Percentiles rank a stretch among this genome's conserved stretches.
Conservation (phyloP, 2,888 invertebrate species). For the Phymatocera aterrima region DNA sequence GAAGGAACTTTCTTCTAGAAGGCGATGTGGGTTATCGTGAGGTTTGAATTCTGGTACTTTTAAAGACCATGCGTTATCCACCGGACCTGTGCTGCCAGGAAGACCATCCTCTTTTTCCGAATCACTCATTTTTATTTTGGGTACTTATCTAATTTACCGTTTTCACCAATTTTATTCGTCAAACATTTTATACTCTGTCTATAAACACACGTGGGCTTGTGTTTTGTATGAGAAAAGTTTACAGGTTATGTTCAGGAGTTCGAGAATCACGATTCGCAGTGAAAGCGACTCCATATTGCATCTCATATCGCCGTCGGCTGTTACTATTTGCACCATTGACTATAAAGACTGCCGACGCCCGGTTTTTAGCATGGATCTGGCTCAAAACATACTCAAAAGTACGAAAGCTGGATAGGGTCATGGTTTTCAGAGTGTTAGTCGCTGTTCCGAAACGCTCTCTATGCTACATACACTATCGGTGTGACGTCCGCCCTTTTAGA, state of each 20-base stretch:
- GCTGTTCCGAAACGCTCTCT: too few species aligned
- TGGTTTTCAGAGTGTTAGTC: too few species aligned
- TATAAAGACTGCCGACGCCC: too few species aligned
- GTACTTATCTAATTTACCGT: not conserved
- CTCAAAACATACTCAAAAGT: too few species aligned
- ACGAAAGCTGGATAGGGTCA: too few species aligned
- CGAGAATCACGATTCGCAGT: too few species aligned
- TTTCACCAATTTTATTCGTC: conserved; percentile 54
- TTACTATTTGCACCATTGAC: too few species aligned
- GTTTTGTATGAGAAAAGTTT: not conserved
- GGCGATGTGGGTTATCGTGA: conserved; percentile 91
- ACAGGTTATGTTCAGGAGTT: conserved; percentile 27
- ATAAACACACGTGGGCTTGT: not conserved
- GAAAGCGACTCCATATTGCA: too few species aligned
- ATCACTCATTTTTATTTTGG: conserved; percentile 62
- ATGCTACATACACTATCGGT: too few species aligned
- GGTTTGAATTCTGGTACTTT: conserved; percentile 92
- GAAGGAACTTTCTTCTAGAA: conserved; percentile 96
- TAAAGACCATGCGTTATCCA: conserved; percentile 91
- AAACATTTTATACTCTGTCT: conserved; percentile 56
- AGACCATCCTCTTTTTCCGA: conserved; percentile 67
- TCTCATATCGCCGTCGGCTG: too few species aligned
- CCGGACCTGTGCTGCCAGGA: conserved; percentile 75
- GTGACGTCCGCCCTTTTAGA: too few species aligned
- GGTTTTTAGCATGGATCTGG: too few species aligned